Percentiles rank a stretch among this genome's conserved stretches.
These are phyloP conservation scores for Palythoa heliodiscus DNA, from an alignment of 92 coral and sea anemone genomes.

Conservation along the genomic window DNA sequence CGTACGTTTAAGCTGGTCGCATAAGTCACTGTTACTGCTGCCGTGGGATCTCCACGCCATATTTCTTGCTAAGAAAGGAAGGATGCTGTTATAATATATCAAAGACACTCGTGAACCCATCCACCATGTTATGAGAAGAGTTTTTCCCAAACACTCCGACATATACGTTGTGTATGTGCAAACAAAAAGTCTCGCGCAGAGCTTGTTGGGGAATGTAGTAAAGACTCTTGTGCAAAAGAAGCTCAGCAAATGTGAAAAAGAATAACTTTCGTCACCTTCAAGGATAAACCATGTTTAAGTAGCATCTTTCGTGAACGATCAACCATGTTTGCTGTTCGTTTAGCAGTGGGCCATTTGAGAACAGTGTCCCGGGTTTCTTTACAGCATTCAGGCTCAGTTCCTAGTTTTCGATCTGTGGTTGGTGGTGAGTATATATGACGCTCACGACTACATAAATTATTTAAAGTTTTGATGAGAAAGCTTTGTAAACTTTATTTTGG, in stretches of 20 bases:
- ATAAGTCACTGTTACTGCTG: conserved; percentile 69
- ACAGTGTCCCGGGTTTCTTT: not conserved
- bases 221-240: too few relatives aligned
- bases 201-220: not conserved
- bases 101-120: conserved; percentile 33
- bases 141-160: not conserved
- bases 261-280: too few relatives aligned
- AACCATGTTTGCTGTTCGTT: not conserved
- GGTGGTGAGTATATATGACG: not conserved
- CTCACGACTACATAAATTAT: not conserved
- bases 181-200: conserved; percentile 1
- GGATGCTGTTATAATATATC: conserved; percentile 9
- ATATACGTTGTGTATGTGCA: conserved; percentile 5
- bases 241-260: too few relatives aligned
- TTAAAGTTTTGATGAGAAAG: not conserved
- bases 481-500: not conserved
- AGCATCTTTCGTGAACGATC: not conserved
- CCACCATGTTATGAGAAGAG: conserved; percentile 47
- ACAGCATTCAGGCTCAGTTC: not conserved
- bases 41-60: conserved; percentile 97
- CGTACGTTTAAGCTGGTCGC: conserved; percentile 75
- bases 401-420: not conserved
- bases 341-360: not conserved
- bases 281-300: not conserved
- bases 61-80: conserved; percentile 46